These are phyloP conservation scores for Argentina silus DNA, from an alignment of 2,797 vertebrate genomes.

Conservation along the genomic window DNA sequence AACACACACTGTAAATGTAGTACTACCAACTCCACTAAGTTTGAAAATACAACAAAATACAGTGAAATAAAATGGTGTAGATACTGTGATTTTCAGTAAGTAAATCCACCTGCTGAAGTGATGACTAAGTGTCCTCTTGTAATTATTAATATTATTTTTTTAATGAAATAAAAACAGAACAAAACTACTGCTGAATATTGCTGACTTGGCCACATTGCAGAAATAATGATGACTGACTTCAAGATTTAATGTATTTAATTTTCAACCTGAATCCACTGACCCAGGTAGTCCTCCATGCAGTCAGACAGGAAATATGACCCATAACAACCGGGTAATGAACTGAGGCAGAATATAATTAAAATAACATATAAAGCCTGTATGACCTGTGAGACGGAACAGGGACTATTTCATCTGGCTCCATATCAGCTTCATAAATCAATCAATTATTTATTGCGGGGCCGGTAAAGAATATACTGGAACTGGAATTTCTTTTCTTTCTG, in stretches of 20 bases:
- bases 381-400: conserved; percentile 26
- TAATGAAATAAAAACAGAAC: neutral
- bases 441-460: conserved; percentile 36
- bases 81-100: no score
- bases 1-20: no score
- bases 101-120: neutral
- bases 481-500: conserved; percentile 25
- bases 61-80: no score
- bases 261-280: neutral
- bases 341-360: conserved; percentile 42
- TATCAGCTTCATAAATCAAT: conserved; percentile 58
- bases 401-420: conserved; percentile 28
- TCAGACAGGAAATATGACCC: conserved; percentile 32
- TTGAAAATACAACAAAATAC: no score
- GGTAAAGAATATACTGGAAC: conserved; percentile 42
- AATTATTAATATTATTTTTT: neutral
- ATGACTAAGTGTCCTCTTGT: neutral
- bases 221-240: neutral
- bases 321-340: conserved; percentile 30
- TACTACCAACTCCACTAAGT: no score
- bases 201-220: neutral
- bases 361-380: conserved; percentile 32
- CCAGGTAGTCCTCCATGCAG: conserved; percentile 13
- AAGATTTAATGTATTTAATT: neutral
- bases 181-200: neutral